Evolutionary conservation across 1,140 invertebrate species (phyloP).

Genomic region (Chionoecetes opilio): DNA sequence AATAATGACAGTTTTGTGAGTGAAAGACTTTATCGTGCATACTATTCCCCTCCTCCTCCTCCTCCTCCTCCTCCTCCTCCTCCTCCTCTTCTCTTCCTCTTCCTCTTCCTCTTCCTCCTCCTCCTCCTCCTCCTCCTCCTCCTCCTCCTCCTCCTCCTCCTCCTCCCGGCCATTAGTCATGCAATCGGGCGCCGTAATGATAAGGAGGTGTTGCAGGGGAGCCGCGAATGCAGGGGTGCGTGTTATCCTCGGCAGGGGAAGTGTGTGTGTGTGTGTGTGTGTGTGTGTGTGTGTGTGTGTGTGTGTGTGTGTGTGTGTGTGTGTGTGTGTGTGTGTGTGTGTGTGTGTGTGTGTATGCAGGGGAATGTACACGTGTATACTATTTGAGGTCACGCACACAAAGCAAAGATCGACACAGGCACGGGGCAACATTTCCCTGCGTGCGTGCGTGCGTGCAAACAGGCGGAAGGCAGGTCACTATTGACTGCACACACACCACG

Average conservation of each 20-base stretch:
- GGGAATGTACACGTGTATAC: too few relatives aligned
- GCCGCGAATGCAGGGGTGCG: background rate
- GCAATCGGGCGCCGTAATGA: background rate
- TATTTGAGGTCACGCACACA: too few relatives aligned
- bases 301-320: constrained; percentile 32
- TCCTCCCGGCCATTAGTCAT: background rate
- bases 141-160: constrained; percentile 1
- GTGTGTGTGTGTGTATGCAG: constrained; percentile 16
- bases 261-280: constrained; percentile 29
- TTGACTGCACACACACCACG: too few relatives aligned
- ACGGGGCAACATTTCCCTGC: too few relatives aligned
- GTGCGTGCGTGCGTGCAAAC: background rate
- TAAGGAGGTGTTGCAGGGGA: background rate
- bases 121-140: background rate
- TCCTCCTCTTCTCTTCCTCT: background rate
- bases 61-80: background rate
- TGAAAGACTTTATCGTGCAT: background rate
- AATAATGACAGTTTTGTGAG: background rate
- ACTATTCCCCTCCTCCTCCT: background rate
- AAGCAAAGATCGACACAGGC: too few relatives aligned
- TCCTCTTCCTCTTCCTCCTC: background rate
- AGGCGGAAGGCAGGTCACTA: background rate
- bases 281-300: constrained; percentile 31
- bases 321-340: background rate
- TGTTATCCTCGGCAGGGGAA: background rate